These are phyloP conservation scores for Brachionus sp. DNA, from an alignment of 1,140 invertebrate genomes.

Conservation along the genomic window DNA sequence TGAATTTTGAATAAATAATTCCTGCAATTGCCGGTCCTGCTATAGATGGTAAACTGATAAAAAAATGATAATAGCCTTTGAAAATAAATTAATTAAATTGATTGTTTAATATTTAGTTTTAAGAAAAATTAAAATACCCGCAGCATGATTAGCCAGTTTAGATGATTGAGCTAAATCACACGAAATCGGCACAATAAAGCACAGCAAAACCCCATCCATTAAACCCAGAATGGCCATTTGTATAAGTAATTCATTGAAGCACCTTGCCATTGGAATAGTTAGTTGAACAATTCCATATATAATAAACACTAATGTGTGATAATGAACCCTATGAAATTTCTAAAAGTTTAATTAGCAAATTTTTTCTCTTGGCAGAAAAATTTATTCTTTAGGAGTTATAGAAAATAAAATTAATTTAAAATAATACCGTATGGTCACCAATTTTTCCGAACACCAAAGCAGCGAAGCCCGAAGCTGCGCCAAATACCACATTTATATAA, in stretches of 20 bases:
- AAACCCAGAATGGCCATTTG: neutral
- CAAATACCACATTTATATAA: conserved; percentile 38
- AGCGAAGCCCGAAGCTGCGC: conserved; percentile 26
- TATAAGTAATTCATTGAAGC: neutral
- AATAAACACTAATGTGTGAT: conserved; percentile 28
- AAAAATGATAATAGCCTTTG: conserved; percentile 28
- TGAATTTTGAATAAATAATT: neutral
- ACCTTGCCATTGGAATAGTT: neutral
- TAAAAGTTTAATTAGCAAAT: neutral
- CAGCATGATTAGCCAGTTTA: conserved; percentile 28
- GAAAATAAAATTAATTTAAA: neutral
- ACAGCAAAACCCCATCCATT: conserved; percentile 37
- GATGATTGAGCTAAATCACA: conserved; percentile 37
- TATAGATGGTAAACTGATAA: conserved; percentile 22
- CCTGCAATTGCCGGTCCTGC: conserved; percentile 26
- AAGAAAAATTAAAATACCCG: neutral
- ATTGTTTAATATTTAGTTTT: neutral
- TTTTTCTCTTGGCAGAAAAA: neutral
- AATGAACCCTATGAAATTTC: conserved; percentile 35
- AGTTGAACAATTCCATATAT: conserved; percentile 26
- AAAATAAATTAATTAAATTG: neutral
- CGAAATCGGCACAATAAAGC: conserved; percentile 36
- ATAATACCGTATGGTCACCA: conserved; percentile 13
- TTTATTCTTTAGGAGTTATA: too few relatives aligned
- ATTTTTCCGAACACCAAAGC: conserved; percentile 21